A percentile compares a stretch with the other conserved stretches of the same genome.
Evolutionary conservation across 2,888 invertebrate species (phyloP).

Genomic region (Conchocele bisecta): DNA sequence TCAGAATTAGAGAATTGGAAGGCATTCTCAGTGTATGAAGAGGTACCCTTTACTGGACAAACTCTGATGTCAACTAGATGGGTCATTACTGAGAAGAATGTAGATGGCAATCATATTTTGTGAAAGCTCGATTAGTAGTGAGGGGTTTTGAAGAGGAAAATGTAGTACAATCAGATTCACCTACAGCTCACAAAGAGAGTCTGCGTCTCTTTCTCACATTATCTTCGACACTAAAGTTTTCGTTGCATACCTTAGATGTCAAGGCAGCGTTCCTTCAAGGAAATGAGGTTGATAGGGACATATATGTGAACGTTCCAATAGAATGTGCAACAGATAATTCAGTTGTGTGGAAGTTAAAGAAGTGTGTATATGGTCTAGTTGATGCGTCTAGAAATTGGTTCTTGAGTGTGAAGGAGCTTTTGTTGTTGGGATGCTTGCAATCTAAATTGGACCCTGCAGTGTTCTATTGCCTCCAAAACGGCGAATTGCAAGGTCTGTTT

Average conservation of each 20-base stretch:
- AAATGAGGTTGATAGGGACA: conserved; percentile 41
- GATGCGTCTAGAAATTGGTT: conserved; percentile 57
- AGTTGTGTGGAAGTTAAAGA: conserved; percentile 55
- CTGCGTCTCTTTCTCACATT: conserved; percentile 43
- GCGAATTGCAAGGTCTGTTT: conserved; percentile 12
- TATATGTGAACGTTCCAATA: conserved; percentile 46
- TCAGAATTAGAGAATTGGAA: background rate
- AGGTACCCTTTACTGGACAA: conserved; percentile 21
- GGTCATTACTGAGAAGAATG: conserved; percentile 42
- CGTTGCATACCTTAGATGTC: conserved; percentile 48
- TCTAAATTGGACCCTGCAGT: conserved; percentile 56
- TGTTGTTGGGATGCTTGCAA: conserved; percentile 43
- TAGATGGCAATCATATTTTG: too few relatives aligned
- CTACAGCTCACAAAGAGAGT: conserved; percentile 41
- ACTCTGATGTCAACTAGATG: conserved; percentile 31
- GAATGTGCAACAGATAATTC: conserved; percentile 30
- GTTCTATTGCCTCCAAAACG: conserved; percentile 38
- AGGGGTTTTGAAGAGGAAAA: conserved; percentile 51
- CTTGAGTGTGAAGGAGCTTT: conserved; percentile 48
- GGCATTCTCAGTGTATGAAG: background rate
- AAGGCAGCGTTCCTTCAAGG: conserved; percentile 60
- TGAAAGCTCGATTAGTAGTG: conserved; percentile 51
- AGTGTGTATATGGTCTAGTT: conserved; percentile 53
- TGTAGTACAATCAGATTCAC: conserved; percentile 10
- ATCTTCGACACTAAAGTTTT: conserved; percentile 39